Base-by-base conservation (phyloP, 2,888 invertebrate genomes). In the Galerucella nymphaeae region DNA sequence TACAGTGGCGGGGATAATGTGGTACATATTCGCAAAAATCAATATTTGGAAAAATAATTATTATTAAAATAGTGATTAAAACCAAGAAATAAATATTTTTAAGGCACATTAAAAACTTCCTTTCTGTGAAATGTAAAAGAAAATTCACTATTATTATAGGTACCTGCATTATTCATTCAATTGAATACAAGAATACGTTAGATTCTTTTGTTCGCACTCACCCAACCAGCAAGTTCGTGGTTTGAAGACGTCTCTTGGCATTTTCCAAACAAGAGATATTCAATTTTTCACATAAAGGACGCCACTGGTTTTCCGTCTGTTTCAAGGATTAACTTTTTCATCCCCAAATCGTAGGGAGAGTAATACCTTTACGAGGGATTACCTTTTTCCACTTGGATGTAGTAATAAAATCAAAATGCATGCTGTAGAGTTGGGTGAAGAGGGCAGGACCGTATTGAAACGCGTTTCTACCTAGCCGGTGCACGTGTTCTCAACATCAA, bases 351-450 rank as follows among this genome's bases (percentile, higher is more conserved):
- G 16, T 30, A n/a, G 58, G 16, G 53, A 53, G 18, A 16, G 53
- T 9, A 53, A 53, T 18, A 53, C 53, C 53, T 53, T 53, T 18
- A 58, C 14, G n/a, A 2, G 55, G 23, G 55, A 57, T 57, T 57
- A 20, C 30, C 30, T 58, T 58, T n/a, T 58, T 58, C 58, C 58
- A 30, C 53, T 53, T 10, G 58, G 11, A 30, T 23, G 23, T 58
- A 30, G 30, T 8, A 14, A 58, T 58, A 58, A 58, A 58, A 58
- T 58, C 58, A 58, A 58, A 58, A 58, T 58, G 58, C 58, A 58
- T 58, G 58, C n/a, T 10, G 30, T 23, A 23, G 30, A 30, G 30
- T 30, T 2, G 10, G 58, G 58, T n/a, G 23, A 58, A n/a, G 23
- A 30, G 30, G 30, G 58, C 58, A 58, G 58, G 58, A 58, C 55